phyloP scores from a whole-genome alignment of 2,797 vertebrate genomes.

The Sebastes taczanowskii region DNA sequence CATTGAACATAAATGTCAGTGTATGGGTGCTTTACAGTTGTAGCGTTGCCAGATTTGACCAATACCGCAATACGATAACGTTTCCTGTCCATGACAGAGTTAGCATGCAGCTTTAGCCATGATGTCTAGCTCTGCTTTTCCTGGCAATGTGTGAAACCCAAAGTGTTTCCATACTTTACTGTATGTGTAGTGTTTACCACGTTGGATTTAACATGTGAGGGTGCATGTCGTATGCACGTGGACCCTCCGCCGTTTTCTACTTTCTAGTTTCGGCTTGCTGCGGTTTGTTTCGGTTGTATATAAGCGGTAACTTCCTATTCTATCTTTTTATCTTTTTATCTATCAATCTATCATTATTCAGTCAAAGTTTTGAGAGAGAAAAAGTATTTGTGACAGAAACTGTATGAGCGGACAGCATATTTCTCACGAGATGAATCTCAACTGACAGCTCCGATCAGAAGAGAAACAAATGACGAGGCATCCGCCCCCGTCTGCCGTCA shows the following conservation, averaged over 20 bases:
- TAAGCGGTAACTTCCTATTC: background rate
- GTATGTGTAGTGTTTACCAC: background rate
- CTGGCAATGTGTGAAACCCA: too few species aligned
- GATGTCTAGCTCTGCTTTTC: background rate
- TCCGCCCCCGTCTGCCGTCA: constrained; percentile 46
- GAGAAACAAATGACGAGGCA: constrained; percentile 45
- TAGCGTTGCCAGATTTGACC: background rate
- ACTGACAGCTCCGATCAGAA: constrained; percentile 62
- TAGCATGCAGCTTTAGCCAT: background rate
- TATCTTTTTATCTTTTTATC: background rate
- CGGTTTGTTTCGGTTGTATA: background rate
- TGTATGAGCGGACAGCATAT: background rate
- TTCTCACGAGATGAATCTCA: constrained; percentile 37
- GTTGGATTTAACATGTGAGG: too few species aligned
- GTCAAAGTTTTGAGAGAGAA: background rate
- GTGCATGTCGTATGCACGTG: too few species aligned
- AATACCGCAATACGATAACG: too few species aligned
- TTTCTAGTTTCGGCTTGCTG: background rate
- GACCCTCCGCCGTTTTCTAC: too few species aligned
- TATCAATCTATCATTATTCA: background rate
- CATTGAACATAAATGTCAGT: background rate
- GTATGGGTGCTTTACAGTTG: background rate
- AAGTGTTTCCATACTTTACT: background rate
- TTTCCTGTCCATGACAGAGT: too few species aligned
- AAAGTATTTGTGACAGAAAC: constrained; percentile 8